Evolutionary conservation across 2,888 invertebrate species (phyloP).

Genomic region (Heliothis peltigera): DNA sequence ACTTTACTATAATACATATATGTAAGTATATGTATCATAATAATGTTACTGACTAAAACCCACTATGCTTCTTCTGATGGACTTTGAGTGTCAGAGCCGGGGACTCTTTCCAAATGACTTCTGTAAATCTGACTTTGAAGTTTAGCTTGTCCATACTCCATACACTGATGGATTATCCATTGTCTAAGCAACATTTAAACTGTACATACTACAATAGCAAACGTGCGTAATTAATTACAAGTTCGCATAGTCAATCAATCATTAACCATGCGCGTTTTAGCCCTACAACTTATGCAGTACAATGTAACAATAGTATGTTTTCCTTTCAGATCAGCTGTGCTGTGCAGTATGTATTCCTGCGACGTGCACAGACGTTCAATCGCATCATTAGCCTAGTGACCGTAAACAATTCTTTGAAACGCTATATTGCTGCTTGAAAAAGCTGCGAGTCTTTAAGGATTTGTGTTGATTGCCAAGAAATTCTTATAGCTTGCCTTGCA

Average conservation of each 20-base stretch:
- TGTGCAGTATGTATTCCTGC: constrained; percentile 4
- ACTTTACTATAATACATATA: too few species aligned
- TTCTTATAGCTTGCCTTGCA: background rate
- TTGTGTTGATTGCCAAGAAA: background rate
- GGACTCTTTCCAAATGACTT: too few species aligned
- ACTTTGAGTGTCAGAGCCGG: too few species aligned
- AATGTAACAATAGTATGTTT: constrained; percentile 3
- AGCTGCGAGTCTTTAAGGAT: background rate
- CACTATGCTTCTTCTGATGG: too few species aligned
- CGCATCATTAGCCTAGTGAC: constrained; percentile 40
- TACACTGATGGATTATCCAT: too few species aligned
- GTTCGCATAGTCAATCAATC: constrained; percentile 28
- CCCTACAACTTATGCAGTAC: constrained; percentile 13
- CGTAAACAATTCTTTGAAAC: constrained; percentile 3
- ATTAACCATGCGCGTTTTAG: constrained; percentile 39
- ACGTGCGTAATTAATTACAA: constrained; percentile 38
- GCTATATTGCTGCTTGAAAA: constrained; percentile 9
- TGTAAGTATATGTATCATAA: too few species aligned
- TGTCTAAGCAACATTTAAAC: too few species aligned
- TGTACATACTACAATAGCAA: constrained; percentile 1
- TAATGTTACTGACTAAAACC: too few species aligned
- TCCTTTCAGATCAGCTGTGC: background rate
- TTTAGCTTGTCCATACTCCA: too few species aligned
- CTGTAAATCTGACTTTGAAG: too few species aligned
- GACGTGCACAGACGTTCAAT: constrained; percentile 34